Base-by-base conservation (phyloP, 1,140 invertebrate genomes). In the Drosophila leontia region DNA sequence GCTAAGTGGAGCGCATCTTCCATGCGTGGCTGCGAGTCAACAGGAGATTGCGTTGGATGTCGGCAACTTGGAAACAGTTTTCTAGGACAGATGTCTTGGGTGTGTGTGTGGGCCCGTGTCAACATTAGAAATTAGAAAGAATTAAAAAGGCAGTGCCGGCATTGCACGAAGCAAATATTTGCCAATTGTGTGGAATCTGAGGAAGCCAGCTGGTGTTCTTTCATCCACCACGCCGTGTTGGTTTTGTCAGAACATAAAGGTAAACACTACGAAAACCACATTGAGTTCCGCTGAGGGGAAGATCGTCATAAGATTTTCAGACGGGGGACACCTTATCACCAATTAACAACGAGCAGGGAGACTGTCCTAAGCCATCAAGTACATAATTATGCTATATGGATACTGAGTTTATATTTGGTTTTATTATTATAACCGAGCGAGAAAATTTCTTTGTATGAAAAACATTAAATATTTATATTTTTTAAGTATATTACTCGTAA, bases 91-190 rank as follows among this genome's bases (percentile, higher is more conserved):
- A 55, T 75, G 62, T 53, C 48, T 39, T 44, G 50, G 29, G 39
- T 58, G 65, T 13, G 63, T 35, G 39, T 58, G 65, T n/a, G 63
- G 63, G 45, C 47, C 17, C 65, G 60, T 68, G 82, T 86, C 83
- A 86, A 86, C 82, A 86, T 37, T 50, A 34, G 65, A 87, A 87
- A 86, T 87, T 87, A 87, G 82, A 86, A 86, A 83, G 80, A 82
- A 86, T 86, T 86, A 87, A 87, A 72, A 79, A 83, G 80, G 51
- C 80, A 76, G 61, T 53, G 67, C 84, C 83, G 82, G 59, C 81
- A 75, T 65, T 63, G 75, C 41, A 57, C 37, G 55, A 44, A 59
- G 60, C 76, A 77, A 86, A 86, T 86, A 86, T 86, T 86, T 87
- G 84, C 76, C 45, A 79, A 51, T 65, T 69, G 55, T 79, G 80